Evolutionary conservation across 2,797 vertebrate species (phyloP).

Genomic region (Paratrypauchen microcephalus): DNA sequence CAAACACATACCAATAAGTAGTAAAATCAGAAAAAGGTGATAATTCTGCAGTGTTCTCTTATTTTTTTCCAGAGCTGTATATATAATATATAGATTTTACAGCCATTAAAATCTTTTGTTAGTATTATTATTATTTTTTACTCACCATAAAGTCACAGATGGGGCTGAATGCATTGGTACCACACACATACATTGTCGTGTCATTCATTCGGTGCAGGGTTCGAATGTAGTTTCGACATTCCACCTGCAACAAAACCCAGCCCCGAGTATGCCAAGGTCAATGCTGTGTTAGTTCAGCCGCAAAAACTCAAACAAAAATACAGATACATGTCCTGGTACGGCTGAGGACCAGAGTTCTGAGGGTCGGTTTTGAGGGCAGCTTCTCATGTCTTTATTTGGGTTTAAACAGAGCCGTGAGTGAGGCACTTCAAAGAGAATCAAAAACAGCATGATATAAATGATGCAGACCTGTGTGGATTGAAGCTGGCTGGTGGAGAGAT

Average conservation of each 20-base stretch:
- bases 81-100: background rate
- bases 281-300: slow-evolving; percentile 57
- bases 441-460: slow-evolving; percentile 44
- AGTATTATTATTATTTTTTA: background rate
- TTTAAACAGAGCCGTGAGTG: slow-evolving; percentile 25
- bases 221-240: slow-evolving; percentile 83
- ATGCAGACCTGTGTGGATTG: slow-evolving; percentile 48
- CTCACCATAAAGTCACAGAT: slow-evolving; percentile 80
- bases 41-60: no score
- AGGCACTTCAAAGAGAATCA: slow-evolving; percentile 47
- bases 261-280: slow-evolving; percentile 58
- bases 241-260: slow-evolving; percentile 75
- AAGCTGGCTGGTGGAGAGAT: slow-evolving; percentile 4
- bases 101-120: background rate
- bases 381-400: slow-evolving; percentile 58
- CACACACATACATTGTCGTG: slow-evolving; percentile 74
- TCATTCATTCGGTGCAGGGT: slow-evolving; percentile 74
- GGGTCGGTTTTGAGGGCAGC: slow-evolving; percentile 49
- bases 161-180: slow-evolving; percentile 83
- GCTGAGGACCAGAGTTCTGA: slow-evolving; percentile 23
- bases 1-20: no score
- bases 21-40: no score
- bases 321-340: slow-evolving; percentile 6
- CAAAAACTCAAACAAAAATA: slow-evolving; percentile 52
- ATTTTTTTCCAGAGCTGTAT: no score